A percentile compares a stretch with the other conserved stretches of the same genome.
These are phyloP conservation scores for Eupeodes corollae DNA, from an alignment of 1,140 invertebrate genomes.

Conservation along the genomic window DNA sequence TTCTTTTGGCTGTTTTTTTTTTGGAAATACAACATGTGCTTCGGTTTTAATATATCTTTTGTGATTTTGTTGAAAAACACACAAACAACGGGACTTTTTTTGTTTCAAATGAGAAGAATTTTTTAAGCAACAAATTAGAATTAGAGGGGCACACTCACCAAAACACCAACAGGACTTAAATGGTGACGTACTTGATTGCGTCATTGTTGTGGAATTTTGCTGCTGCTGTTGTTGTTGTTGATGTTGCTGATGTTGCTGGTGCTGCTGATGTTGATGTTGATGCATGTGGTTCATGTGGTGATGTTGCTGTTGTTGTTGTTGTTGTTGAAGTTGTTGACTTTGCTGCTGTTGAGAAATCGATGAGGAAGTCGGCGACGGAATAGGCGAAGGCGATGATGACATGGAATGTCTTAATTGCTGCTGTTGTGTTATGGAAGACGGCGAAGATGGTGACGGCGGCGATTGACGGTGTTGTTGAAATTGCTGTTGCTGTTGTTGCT, in stretches of 20 bases:
- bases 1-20: background rate
- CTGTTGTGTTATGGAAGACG: background rate
- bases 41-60: constrained; percentile 6
- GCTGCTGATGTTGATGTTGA: constrained; percentile 9
- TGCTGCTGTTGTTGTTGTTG: constrained; percentile 9
- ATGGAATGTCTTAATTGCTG: constrained; percentile 9
- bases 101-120: no score
- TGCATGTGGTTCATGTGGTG: background rate
- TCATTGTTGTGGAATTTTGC: background rate
- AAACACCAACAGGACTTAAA: constrained; percentile 36
- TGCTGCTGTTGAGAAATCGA: constrained; percentile 5
- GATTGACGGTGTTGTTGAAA: no score
- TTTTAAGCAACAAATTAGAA: no score
- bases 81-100: no score
- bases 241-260: constrained; percentile 7
- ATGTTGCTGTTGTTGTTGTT: constrained; percentile 1
- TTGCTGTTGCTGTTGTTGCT: constrained; percentile 10
- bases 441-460: no score
- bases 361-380: constrained; percentile 7
- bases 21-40: background rate
- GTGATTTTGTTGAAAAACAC: constrained; percentile 14
- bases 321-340: constrained; percentile 6
- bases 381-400: constrained; percentile 5
- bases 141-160: constrained; percentile 19
- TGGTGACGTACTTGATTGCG: constrained; percentile 2